Evolutionary conservation across 2,797 vertebrate genomes (phyloP).

Genomic region (Hemitrygon akajei): DNA sequence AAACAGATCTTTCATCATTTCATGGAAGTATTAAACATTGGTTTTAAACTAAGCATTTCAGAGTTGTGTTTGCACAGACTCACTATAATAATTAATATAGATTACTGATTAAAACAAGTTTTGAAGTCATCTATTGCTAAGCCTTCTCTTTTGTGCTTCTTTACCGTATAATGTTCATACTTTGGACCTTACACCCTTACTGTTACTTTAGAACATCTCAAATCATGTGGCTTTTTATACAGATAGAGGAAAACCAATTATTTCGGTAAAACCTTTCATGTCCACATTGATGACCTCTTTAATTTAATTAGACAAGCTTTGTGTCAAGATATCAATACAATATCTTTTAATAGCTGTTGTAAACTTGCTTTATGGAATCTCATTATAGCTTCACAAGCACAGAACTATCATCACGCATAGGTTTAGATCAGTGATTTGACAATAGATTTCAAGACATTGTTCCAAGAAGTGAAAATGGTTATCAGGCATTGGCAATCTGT

Average conservation of each 20-base stretch:
- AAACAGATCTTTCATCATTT: neutral
- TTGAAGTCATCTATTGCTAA: neutral
- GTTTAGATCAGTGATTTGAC: neutral
- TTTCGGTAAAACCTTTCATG: neutral
- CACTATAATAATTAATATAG: neutral
- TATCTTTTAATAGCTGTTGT: neutral
- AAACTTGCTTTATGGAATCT: neutral
- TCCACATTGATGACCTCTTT: neutral
- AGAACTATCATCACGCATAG: neutral
- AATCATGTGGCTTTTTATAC: neutral
- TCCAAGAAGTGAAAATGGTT: neutral
- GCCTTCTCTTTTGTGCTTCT: neutral
- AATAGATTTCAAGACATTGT: neutral
- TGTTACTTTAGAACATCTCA: neutral
- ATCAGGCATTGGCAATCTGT: neutral
- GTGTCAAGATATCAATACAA: neutral
- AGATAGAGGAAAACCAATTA: neutral
- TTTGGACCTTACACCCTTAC: neutral
- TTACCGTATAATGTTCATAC: neutral
- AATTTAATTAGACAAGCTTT: neutral
- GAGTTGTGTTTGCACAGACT: neutral
- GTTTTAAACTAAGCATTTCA: neutral
- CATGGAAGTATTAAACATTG: neutral
- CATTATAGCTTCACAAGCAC: neutral
- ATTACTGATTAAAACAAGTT: neutral